Conservation (phyloP, 2,888 invertebrate genomes). For the Acleris literana region DNA sequence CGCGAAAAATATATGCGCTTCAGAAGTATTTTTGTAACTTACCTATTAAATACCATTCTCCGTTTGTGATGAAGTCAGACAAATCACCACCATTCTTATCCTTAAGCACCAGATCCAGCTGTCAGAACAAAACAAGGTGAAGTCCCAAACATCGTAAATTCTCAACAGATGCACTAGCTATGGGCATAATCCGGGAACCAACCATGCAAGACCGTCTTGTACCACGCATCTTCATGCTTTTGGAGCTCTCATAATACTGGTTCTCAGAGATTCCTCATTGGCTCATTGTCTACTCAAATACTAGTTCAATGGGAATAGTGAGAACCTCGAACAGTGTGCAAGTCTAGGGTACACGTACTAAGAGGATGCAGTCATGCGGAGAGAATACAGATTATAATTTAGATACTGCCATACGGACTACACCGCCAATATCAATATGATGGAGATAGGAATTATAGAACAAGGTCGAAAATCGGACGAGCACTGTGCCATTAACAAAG, state of each 20-base stretch:
- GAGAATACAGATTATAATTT: slow-evolving; percentile 35
- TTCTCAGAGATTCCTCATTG: too few species aligned
- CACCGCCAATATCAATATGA: slow-evolving; percentile 36
- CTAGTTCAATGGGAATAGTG: slow-evolving; percentile 53
- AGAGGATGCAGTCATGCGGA: slow-evolving; percentile 46
- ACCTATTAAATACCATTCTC: slow-evolving; percentile 99
- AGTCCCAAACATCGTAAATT: slow-evolving; percentile 36
- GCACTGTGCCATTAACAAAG: not conserved
- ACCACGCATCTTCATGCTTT: slow-evolving; percentile 30
- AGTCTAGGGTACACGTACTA: slow-evolving; percentile 43
- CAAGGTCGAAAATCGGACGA: slow-evolving; percentile 13
- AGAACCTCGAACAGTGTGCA: slow-evolving; percentile 54
- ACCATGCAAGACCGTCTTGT: slow-evolving; percentile 42
- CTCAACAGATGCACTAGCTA: slow-evolving; percentile 26
- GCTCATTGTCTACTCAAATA: too few species aligned
- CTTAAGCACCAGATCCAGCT: slow-evolving; percentile 98
- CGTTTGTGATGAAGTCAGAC: slow-evolving; percentile 98
- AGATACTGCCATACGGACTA: slow-evolving; percentile 56
- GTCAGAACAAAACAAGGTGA: slow-evolving; percentile 61
- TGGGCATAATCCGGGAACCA: slow-evolving; percentile 35
- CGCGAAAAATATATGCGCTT: too few species aligned
- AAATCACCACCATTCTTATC: slow-evolving; percentile 97
- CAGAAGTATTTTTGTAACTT: slow-evolving; percentile 61
- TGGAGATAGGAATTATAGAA: slow-evolving; percentile 19
- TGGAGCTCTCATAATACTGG: slow-evolving; percentile 27